Percentiles rank a stretch among this genome's conserved stretches.
Conservation (phyloP, 2,797 vertebrate genomes). For the Oreortyx pictus region DNA sequence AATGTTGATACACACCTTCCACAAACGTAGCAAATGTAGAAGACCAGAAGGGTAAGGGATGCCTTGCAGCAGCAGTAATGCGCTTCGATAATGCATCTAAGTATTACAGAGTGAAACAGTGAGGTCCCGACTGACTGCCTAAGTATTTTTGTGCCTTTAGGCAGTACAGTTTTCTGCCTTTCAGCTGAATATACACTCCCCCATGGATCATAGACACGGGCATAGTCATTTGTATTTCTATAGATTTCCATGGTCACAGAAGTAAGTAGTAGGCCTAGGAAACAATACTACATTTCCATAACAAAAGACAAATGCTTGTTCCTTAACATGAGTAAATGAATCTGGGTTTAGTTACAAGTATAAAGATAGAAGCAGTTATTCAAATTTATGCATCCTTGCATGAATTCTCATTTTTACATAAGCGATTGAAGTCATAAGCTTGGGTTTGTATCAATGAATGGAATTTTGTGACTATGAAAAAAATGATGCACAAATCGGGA, state of each 20-base stretch:
- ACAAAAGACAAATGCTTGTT: slow-evolving; percentile 28
- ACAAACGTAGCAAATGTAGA: neutral
- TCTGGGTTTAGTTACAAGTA: slow-evolving; percentile 2
- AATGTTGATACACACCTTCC: neutral
- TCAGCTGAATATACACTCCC: neutral
- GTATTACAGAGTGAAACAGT: neutral
- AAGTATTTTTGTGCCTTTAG: neutral
- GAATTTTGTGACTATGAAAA: neutral
- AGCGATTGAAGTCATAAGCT: neutral
- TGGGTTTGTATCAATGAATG: neutral
- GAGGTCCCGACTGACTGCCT: neutral
- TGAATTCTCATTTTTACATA: neutral
- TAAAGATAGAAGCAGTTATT: slow-evolving; percentile 12
- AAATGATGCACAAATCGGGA: neutral
- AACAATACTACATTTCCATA: slow-evolving; percentile 60
- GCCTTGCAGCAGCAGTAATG: neutral
- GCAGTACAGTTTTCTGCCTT: neutral
- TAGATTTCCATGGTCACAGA: slow-evolving; percentile 40
- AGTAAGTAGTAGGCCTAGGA: slow-evolving; percentile 18
- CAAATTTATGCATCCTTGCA: neutral
- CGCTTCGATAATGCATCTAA: neutral
- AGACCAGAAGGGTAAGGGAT: neutral
- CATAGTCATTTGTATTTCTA: slow-evolving; percentile 30
- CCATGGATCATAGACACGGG: neutral
- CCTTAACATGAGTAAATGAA: slow-evolving; percentile 4